Evolutionary conservation across 2,113 vertebrate species (phyloP), one percentile per base, ranked within the genome.

Genomic region (Perccottus glenii): DNA sequence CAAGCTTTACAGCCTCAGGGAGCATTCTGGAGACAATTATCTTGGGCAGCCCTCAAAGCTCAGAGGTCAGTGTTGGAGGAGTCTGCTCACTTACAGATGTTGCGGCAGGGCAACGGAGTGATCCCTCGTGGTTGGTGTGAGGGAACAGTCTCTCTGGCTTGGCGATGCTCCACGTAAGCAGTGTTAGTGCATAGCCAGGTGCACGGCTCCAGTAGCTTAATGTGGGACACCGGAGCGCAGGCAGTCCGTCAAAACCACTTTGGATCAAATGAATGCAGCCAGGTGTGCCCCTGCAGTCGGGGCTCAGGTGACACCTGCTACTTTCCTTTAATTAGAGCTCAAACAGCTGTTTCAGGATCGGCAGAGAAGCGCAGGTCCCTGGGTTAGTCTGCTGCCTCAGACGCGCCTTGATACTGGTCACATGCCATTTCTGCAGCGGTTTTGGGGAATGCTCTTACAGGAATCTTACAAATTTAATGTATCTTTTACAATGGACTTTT

Each of bases 261-360:
- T 91, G 85, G 85, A 92, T 92, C 92, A 92, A 88, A 90, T 91
- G 75, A 90, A 91, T 88, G 87, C 86, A 84, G 67, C 86, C 92
- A 92, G 92, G 88, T 93, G 91, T 89, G 82, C 84, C 78, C 81
- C 87, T 68, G 78, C 80, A 82, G 77, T 83, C 33, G 74, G 82
- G 83, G 88, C 87, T 85, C 84, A 89, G 86, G 88, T 92, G 91
- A 90, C 91, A 91, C 91, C 91, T 92, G 90, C 89, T 92, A 83
- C 84, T 85, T 84, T 70, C 83, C 88, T 91, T 92, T 92, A 89
- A 92, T 93, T 92, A 90, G 87, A 84, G 80, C 79, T 62, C 75
- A 88, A 92, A 89, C 90, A 92, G 86, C 86, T 93, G 92, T 92
- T 90, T 92, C 81, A 68, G 80, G 74, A 64, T 70, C 69, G 73